Base-by-base conservation (phyloP, 2,797 vertebrate genomes). In the Astyanax mexicanus region DNA sequence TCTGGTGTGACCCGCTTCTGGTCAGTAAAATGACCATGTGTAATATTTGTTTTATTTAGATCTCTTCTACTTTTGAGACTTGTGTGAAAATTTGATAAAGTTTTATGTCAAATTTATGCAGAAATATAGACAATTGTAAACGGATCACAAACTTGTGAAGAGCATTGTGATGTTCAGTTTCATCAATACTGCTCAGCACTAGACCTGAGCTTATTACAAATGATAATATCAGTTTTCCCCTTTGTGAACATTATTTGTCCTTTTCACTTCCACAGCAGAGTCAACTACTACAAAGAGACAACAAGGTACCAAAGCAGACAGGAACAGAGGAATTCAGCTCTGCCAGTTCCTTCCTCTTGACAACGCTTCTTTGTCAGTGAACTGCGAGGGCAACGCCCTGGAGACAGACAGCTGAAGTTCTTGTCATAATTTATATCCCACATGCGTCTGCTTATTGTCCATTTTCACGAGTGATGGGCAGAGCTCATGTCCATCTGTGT, bases 391-490 rank as follows among this genome's bases (percentile, higher is more conserved):
- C 52, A 27, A 15, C 10, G 42, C 62, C n/a, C 11, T 38, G 8
- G 58, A 12, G 9, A 62, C 2, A 12, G 9, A 62, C 2, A 5
- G 11, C 10, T 38, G 58, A 38, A 15, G 10, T 40, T 35, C 32
- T 62, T 38, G n/a, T 62, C 19, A 62, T 38, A 21, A 11, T 44
- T 42, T 65, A 27, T 42, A 10, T 65, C 61, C 29, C 29, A 51
- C 9, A 68, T 37, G 27, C 27, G 35, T 66, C 12, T 27, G 38
- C 55, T 61, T 38, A 10, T 55, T 62, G 37, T 62, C 58, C 42
- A 49, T 27, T 15, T 64, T 35, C 57, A 11, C 55, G 6, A 9
- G 7, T n/a, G 44, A 9, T 4, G 19, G 44, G 1, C 1, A 25
- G 7, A 40, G 8, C 19, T 64, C 37, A 42, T 21, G 60, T 72